Conservation (phyloP, 2,113 vertebrate species). For the Onychostruthus taczanowskii region DNA sequence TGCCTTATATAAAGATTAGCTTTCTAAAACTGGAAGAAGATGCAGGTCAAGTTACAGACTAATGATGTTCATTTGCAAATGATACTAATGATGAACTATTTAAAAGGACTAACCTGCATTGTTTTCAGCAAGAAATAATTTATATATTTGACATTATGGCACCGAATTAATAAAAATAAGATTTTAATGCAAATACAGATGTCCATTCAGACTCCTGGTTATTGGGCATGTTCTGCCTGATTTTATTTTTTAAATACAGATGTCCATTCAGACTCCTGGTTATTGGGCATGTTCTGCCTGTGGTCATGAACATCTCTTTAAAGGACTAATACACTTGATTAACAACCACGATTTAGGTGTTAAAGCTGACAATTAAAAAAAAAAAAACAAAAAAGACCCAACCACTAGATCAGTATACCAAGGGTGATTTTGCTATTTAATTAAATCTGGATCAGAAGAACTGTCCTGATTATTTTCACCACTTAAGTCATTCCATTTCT, state of each 20-base stretch:
- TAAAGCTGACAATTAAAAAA: slow-evolving; percentile 27
- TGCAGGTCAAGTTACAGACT: background rate
- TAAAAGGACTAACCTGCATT: background rate
- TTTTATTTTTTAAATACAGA: no score
- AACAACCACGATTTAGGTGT: background rate
- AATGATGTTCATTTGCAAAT: background rate
- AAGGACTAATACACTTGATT: background rate
- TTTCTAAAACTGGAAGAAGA: background rate
- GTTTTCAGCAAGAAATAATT: background rate
- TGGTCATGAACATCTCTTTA: background rate
- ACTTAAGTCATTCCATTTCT: slow-evolving; percentile 38
- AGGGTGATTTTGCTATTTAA: slow-evolving; percentile 63
- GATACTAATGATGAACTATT: background rate
- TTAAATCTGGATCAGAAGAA: slow-evolving; percentile 65
- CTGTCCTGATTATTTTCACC: slow-evolving; percentile 51
- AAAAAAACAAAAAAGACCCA: slow-evolving; percentile 24
- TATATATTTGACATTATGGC: background rate
- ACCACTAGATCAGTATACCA: background rate
- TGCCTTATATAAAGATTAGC: background rate
- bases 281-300: background rate
- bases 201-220: background rate
- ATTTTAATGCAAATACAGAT: background rate
- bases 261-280: background rate
- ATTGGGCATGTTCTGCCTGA: background rate
- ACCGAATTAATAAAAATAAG: background rate